Conservation (phyloP, 2,888 invertebrate genomes). For the Netelia inedita region DNA sequence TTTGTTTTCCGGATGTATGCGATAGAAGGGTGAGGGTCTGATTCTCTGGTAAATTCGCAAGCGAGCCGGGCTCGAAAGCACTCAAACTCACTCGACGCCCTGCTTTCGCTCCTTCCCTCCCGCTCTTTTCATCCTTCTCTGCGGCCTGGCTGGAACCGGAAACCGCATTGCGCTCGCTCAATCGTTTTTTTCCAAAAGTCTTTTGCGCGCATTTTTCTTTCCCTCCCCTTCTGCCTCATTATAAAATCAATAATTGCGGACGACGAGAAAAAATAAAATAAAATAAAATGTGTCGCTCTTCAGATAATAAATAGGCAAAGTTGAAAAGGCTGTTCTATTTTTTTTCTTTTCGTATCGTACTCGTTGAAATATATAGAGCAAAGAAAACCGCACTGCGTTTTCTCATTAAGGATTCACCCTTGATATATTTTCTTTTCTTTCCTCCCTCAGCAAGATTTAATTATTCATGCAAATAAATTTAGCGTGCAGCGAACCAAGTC, state of each 20-base stretch:
- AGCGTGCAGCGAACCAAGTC: background rate
- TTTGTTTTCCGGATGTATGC: slow-evolving; percentile 45
- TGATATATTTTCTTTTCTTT: background rate
- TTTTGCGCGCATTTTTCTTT: slow-evolving; percentile 48
- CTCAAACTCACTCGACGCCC: slow-evolving; percentile 62
- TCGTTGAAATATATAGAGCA: slow-evolving; percentile 38
- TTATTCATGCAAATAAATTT: slow-evolving; percentile 57
- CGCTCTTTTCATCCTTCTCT: slow-evolving; percentile 17
- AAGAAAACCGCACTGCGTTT: slow-evolving; percentile 50
- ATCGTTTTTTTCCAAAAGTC: slow-evolving; percentile 48
- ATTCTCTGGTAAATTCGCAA: slow-evolving; percentile 50
- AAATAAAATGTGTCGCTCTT: background rate
- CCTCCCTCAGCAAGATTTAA: slow-evolving; percentile 21
- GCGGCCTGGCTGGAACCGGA: slow-evolving; percentile 63
- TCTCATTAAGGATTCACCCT: slow-evolving; percentile 47
- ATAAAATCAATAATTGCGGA: slow-evolving; percentile 59
- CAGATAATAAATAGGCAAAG: slow-evolving; percentile 5
- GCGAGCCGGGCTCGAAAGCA: slow-evolving; percentile 25
- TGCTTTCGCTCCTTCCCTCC: slow-evolving; percentile 51
- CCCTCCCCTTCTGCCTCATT: slow-evolving; percentile 31
- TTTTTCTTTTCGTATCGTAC: background rate
- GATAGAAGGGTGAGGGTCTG: slow-evolving; percentile 22
- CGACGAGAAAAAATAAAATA: background rate
- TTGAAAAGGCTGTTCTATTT: background rate
- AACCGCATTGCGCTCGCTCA: slow-evolving; percentile 67